Evolutionary conservation across 2,888 invertebrate species (phyloP).

Genomic region (Cremastinae sp.): DNA sequence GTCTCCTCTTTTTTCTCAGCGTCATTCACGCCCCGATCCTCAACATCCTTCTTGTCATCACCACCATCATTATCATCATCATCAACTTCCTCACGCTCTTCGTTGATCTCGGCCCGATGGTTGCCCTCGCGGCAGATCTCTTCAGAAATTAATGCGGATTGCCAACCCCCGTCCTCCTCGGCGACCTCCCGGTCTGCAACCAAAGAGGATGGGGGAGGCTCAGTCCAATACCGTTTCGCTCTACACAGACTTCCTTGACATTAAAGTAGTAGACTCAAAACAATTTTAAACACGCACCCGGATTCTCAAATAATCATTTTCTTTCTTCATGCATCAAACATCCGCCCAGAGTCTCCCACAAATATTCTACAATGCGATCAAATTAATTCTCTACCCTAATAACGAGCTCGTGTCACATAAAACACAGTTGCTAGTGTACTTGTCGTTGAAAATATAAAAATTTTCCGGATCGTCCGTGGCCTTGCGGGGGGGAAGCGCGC

Average conservation of each 20-base stretch:
- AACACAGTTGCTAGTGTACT: no score
- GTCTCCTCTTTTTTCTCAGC: no score
- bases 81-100: constrained; percentile 50
- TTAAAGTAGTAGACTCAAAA: constrained; percentile 59
- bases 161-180: constrained; percentile 80
- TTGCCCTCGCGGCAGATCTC: constrained; percentile 66
- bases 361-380: not conserved
- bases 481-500: not conserved
- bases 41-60: constrained; percentile 20
- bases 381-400: no score
- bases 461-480: not conserved
- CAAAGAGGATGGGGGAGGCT: constrained; percentile 79
- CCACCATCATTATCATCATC: constrained; percentile 30
- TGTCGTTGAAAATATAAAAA: no score
- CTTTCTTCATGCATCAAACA: constrained; percentile 1
- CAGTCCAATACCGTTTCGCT: constrained; percentile 75
- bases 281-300: constrained; percentile 39
- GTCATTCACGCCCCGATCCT: no score
- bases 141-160: constrained; percentile 69
- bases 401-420: no score
- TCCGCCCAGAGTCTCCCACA: constrained; percentile 1
- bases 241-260: constrained; percentile 73
- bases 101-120: constrained; percentile 68
- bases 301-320: not conserved
- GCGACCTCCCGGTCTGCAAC: constrained; percentile 81